phyloP scores from a whole-genome alignment of 2,888 invertebrate genomes.

The Cephus pulcher region DNA sequence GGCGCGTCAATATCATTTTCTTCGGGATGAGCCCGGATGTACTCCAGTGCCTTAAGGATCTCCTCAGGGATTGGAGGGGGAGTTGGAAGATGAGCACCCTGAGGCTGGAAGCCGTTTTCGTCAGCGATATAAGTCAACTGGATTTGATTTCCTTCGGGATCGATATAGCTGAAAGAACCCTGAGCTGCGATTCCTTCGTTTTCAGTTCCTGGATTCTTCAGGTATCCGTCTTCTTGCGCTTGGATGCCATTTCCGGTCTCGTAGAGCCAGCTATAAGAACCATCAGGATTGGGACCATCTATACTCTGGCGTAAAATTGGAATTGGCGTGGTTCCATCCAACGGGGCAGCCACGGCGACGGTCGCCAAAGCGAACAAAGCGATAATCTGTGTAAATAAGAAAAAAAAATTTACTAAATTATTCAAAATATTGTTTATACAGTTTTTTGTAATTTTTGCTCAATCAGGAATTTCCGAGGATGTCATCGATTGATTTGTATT shows the following conservation, averaged over 20 bases:
- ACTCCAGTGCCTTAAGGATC: slow-evolving; percentile 62
- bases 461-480: not conserved
- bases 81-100: slow-evolving; percentile 67
- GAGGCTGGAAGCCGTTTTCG: slow-evolving; percentile 77
- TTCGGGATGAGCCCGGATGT: slow-evolving; percentile 56
- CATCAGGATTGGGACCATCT: slow-evolving; percentile 61
- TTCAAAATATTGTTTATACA: not conserved
- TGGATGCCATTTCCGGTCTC: slow-evolving; percentile 67
- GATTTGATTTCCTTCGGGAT: slow-evolving; percentile 74
- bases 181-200: slow-evolving; percentile 66
- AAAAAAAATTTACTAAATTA: not conserved
- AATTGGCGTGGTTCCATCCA: slow-evolving; percentile 38
- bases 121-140: slow-evolving; percentile 74
- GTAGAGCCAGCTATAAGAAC: slow-evolving; percentile 62
- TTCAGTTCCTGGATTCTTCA: slow-evolving; percentile 72
- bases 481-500: slow-evolving; percentile 11
- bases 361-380: slow-evolving; percentile 39
- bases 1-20: slow-evolving; percentile 44
- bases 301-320: slow-evolving; percentile 54
- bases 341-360: slow-evolving; percentile 38
- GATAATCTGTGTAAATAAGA: slow-evolving; percentile 19
- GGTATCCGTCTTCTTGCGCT: slow-evolving; percentile 65
- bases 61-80: slow-evolving; percentile 58
- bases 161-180: slow-evolving; percentile 69
- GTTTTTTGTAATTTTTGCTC: not conserved